Conservation (phyloP, 2,888 invertebrate species). For the Bellardia bayeri region DNA sequence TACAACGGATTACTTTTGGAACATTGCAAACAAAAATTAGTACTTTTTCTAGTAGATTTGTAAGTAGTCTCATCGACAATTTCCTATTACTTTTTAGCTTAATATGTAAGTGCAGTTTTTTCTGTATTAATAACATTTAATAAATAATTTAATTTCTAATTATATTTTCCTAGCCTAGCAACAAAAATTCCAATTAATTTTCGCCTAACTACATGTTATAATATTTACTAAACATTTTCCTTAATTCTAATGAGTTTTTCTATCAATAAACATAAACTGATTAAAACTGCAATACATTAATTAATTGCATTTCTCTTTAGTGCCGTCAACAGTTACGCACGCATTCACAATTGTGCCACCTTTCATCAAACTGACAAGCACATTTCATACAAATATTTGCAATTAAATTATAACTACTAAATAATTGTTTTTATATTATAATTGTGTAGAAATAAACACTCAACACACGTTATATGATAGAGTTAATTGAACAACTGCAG, state of each 20-base stretch:
- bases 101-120: no score
- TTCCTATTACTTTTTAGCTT: no score
- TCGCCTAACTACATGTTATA: no score
- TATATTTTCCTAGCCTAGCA: no score
- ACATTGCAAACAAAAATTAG: no score
- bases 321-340: background rate
- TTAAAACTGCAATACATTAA: background rate
- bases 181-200: no score
- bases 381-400: background rate
- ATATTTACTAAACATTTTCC: background rate
- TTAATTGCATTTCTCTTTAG: background rate
- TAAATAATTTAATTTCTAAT: no score
- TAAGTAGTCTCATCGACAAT: no score
- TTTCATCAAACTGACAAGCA: background rate
- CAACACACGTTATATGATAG: background rate
- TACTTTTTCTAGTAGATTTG: no score
- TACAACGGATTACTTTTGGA: no score
- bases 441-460: background rate
- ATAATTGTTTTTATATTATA: background rate
- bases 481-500: constrained; percentile 53
- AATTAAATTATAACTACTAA: background rate
- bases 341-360: background rate
- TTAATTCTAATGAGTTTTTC: background rate
- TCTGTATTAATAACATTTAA: no score
- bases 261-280: background rate